A percentile compares a stretch with the other conserved stretches of the same genome.
These are phyloP conservation scores for Erannis defoliaria DNA, from an alignment of 2,888 invertebrate genomes.

Conservation along the genomic window DNA sequence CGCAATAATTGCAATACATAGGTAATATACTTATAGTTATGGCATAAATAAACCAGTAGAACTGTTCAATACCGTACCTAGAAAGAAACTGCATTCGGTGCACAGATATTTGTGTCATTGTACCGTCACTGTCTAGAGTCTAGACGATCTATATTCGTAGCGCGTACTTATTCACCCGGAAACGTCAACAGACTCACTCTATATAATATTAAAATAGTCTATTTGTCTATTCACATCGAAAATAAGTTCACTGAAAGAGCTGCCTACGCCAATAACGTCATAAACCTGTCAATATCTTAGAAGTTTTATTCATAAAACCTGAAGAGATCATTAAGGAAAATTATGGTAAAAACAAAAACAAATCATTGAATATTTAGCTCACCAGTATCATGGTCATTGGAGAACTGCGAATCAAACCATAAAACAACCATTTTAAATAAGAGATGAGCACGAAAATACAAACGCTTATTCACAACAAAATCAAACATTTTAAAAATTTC, in stretches of 20 bases:
- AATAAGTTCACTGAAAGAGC: conserved; percentile 34
- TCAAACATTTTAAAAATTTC: neutral
- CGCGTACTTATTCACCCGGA: conserved; percentile 26
- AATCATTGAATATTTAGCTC: conserved; percentile 23
- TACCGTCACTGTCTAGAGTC: conserved; percentile 50
- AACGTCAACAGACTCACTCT: conserved; percentile 22
- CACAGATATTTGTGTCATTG: conserved; percentile 38
- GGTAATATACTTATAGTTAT: too few species aligned
- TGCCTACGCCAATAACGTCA: conserved; percentile 34
- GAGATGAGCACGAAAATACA: neutral
- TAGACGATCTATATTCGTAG: conserved; percentile 49
- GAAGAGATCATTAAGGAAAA: conserved; percentile 11
- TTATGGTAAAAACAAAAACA: conserved; percentile 5
- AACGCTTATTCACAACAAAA: neutral
- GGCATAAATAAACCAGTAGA: too few species aligned
- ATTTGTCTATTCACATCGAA: conserved; percentile 26
- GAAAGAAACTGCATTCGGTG: conserved; percentile 10
- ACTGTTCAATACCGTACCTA: neutral
- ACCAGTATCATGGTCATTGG: conserved; percentile 44
- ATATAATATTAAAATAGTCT: conserved; percentile 23
- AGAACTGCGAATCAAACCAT: conserved; percentile 43
- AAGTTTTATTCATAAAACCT: conserved; percentile 20
- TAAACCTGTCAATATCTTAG: conserved; percentile 22
- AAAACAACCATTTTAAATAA: conserved; percentile 51
- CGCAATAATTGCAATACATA: too few species aligned